Base-by-base conservation (phyloP, 2,113 vertebrate species). In the Ciconia boyciana region DNA sequence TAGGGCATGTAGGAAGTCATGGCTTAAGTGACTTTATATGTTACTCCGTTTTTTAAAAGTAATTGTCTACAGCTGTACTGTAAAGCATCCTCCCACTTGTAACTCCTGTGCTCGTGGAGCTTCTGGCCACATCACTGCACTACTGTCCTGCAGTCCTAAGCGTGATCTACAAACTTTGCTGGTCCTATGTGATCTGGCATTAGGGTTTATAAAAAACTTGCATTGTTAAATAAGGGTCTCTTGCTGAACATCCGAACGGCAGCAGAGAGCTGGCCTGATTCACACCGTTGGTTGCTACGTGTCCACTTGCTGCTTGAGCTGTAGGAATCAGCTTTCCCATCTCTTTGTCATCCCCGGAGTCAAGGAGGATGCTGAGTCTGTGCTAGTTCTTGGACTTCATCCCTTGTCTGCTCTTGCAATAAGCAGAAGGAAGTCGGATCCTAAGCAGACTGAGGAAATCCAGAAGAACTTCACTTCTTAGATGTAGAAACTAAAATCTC, bases 241-340 rank as follows among this genome's bases (percentile, higher is more conserved):
- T 15, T 3, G 41, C 60, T 41, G 46, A 32, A 6, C 41, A 12
- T 9, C 11, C 4, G 0, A 9, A 7, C 1, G 41, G 72, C 81
- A 84, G 58, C 32, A 1, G 3, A 7, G 74, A 39, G 32, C 66
- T 39, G 74, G 16, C 39, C 36, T 31, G 74, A 6, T 8, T 34
- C 39, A 21, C 11, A 1, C 66, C 7, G 0, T 3, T 10, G 32
- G 65, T 13, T 34, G 8, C 48, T 13, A 14, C 6, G 0, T 16
- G 80, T 41, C 31, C 39, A 5, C 48, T 13, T 61, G 22, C 69
- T 44, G 48, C 34, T 31, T 16, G 9, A 28, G 52, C 57, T 46
- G 32, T 21, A n/a, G 66, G 54, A 43, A 10, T 11, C 31, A 4
- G 39, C n/a, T 74, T 49, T 36, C n/a, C 54, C 31, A 9, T 29